Base-by-base conservation (phyloP, 1,140 invertebrate genomes). In the Scaptomyza hsui region DNA sequence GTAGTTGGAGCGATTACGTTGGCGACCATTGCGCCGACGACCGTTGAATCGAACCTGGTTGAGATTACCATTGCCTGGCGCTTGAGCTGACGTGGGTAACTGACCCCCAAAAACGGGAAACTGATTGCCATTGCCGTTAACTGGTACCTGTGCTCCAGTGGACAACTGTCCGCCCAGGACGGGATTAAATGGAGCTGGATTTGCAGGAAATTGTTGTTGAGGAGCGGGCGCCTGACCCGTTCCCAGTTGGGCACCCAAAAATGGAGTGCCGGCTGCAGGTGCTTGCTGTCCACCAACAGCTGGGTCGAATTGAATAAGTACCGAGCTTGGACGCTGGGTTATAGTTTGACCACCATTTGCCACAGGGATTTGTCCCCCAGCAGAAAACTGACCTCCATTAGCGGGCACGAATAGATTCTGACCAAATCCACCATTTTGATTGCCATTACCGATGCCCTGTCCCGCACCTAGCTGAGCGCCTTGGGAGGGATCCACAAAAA, bases 1-100 rank as follows among this genome's bases (percentile, higher is more conserved):
- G 44, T 82, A 88, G n/a, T 88, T 88, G 56, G 78, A 65, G 3
- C 82, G 82, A 60, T 78, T 86, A 6, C 64, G 59, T 0, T 21
- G 67, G 15, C 78, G 81, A 10, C 77, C 60, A 16, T 57, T 63
- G 48, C 63, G 70, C 1, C 70, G 57, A 6, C 52, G 37, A 3
- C 18, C 15, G 18, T 47, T 65, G 0, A 75, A 29, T 0, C 73
- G 68, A 12, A 51, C 42, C 41, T 52, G 61, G 18, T 61, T 69
- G 0, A 51, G 77, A 19, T 63, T 52, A 5, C 19, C 19, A 48
- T 47, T 62, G 4, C 29, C 59, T 2, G 4, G 4, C 6, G 19
- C 37, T 35, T 41, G 47, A 13, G 37, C 62, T 7, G 29, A n/a
- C 3, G 47, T 32, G 0, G 53, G 12, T n/a, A 61, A 3, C 29